Evolutionary conservation across 2,113 vertebrate genomes (phyloP), one percentile per base, ranked within the genome.

Genomic region (Syrrhaptes paradoxus): DNA sequence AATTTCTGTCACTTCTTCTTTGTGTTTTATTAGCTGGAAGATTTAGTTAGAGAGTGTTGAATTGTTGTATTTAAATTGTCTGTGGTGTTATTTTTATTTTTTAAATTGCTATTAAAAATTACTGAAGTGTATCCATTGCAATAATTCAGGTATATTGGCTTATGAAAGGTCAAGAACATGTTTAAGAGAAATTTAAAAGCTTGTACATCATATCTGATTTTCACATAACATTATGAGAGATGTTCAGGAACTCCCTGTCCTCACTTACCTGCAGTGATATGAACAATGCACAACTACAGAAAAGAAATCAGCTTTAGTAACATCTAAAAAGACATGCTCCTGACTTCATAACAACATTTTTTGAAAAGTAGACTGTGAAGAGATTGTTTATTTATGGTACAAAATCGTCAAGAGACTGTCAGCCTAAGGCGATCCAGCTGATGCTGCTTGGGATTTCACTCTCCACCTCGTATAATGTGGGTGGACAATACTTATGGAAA

Each of bases 1-100:
- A 0, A 62, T 89, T 93, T 95, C 58, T 89, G 43, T 20, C 31
- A 63, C 84, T 86, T 85, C 63, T 86, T 36, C 59, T 76, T 92
- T 66, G 28, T 58, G 59, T 38, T 95, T 90, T 80, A 74, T 89
- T 84, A 48, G 15, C 36, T 77, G 76, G n/a, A 92, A 96, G 86
- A 77, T 34, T n/a, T 61, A 75, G 38, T 88, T 90, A 86, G 24
- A 85, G 48, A 13, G 10, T 74, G 31, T 38, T 52, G 36, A 73
- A 79, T 49, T 71, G 26, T 14, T 75, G 26, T n/a, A 41, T 66
- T 95, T 61, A 92, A 88, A 86, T 61, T 41, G 13, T n/a, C 74
- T 63, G 16, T 66, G 58, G 77, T 2, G 1, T 73, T 61, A 65
- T 25, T 83, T 92, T 65, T 90, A 58, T 66, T 80, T 80, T 51